phyloP scores from a whole-genome alignment of 2,113 vertebrate species.

The Anser brachyrhynchus region DNA sequence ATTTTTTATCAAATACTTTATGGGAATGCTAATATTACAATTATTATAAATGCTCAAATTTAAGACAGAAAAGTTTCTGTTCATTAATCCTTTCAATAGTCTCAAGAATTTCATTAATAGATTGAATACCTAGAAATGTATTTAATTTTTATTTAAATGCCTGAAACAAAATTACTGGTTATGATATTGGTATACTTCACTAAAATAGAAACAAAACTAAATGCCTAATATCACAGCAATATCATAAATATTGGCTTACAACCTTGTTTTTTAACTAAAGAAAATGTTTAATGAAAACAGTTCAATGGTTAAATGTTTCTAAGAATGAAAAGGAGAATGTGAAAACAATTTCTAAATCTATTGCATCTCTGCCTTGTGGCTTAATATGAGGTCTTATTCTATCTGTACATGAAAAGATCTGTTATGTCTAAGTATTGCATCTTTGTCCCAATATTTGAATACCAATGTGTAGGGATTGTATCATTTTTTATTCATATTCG shows the following conservation, averaged over 20 bases:
- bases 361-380: not conserved
- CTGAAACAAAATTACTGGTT: not conserved
- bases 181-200: not conserved
- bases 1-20: not conserved
- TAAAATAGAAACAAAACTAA: not conserved
- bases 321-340: not conserved
- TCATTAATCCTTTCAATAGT: not conserved
- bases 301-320: not conserved
- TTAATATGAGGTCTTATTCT: not conserved
- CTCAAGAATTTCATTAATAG: not conserved
- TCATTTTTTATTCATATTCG: fast-evolving
- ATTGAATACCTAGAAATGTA: not conserved
- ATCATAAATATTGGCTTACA: not conserved
- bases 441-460: not conserved
- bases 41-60: not conserved
- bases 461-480: not conserved
- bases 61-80: not conserved
- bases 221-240: not conserved
- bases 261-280: not conserved
- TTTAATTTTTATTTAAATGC: not conserved
- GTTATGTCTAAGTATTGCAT: not conserved
- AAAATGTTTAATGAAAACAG: not conserved
- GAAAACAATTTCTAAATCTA: not conserved
- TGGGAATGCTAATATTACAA: not conserved
- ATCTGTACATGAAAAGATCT: not conserved